Evolutionary conservation across 1,140 invertebrate species (phyloP).

Genomic region (Tetragnatha versicolor): DNA sequence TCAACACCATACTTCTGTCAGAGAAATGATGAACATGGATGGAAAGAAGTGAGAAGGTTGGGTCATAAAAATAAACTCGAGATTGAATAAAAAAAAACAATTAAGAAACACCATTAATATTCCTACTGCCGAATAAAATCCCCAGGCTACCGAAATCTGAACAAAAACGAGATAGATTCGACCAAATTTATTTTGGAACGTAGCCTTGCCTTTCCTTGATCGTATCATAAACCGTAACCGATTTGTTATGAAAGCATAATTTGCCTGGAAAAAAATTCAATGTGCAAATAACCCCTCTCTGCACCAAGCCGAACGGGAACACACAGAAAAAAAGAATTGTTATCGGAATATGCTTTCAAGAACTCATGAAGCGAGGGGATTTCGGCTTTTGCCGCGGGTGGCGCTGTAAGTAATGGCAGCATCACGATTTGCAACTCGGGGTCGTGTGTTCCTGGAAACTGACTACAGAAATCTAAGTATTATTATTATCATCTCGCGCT

Average conservation of each 20-base stretch:
- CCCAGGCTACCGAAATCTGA: too few relatives aligned
- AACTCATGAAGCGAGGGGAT: background rate
- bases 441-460: constrained; percentile 7
- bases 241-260: background rate
- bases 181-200: too few relatives aligned
- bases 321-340: background rate
- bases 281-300: background rate
- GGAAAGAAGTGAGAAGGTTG: too few relatives aligned
- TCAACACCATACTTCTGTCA: too few relatives aligned
- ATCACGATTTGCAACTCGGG: constrained; percentile 26
- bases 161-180: too few relatives aligned
- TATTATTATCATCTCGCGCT: constrained; percentile 43
- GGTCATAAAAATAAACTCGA: too few relatives aligned
- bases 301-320: background rate
- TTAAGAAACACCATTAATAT: too few relatives aligned
- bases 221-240: background rate
- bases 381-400: constrained; percentile 14
- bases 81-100: too few relatives aligned
- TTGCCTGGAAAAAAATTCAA: background rate
- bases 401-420: constrained; percentile 32
- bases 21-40: too few relatives aligned
- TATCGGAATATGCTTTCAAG: background rate
- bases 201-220: background rate
- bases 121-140: too few relatives aligned
- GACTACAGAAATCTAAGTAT: constrained; percentile 36